Percentiles rank a stretch among this genome's conserved stretches.
Evolutionary conservation across 2,113 vertebrate species (phyloP).

Genomic region (Phyllostomus hastatus): DNA sequence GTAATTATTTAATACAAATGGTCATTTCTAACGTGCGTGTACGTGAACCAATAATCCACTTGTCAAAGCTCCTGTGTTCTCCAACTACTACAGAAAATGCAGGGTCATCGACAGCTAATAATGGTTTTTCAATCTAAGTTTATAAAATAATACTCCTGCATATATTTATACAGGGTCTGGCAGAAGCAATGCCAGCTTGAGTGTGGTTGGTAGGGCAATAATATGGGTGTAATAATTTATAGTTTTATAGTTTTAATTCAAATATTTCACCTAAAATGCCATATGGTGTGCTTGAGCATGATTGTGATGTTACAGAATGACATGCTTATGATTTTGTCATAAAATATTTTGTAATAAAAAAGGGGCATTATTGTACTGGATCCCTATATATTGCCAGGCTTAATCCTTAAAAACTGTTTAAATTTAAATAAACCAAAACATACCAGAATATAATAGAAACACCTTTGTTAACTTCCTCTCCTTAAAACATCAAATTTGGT

Average conservation of each 20-base stretch:
- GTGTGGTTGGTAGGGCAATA: no score
- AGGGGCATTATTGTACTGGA: no score
- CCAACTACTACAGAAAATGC: neutral
- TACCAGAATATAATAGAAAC: neutral
- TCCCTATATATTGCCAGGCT: neutral
- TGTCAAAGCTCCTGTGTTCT: neutral
- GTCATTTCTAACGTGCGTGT: neutral
- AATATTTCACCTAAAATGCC: no score
- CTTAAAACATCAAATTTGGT: neutral
- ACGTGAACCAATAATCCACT: neutral
- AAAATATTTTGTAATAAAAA: no score
- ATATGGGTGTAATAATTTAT: no score
- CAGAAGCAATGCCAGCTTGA: no score
- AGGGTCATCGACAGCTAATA: neutral
- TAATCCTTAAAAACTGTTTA: neutral
- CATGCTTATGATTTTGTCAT: no score
- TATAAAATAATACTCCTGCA: neutral
- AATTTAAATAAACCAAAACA: neutral
- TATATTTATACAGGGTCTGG: neutral
- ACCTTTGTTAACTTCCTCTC: neutral
- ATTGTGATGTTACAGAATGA: no score
- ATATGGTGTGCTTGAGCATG: no score
- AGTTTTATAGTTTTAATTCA: no score
- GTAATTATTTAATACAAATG: neutral
- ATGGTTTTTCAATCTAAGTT: neutral